A percentile compares a stretch with the other conserved stretches of the same genome.
Conservation (phyloP, 2,888 invertebrate genomes). For the Nephrocerus scutellatus region DNA sequence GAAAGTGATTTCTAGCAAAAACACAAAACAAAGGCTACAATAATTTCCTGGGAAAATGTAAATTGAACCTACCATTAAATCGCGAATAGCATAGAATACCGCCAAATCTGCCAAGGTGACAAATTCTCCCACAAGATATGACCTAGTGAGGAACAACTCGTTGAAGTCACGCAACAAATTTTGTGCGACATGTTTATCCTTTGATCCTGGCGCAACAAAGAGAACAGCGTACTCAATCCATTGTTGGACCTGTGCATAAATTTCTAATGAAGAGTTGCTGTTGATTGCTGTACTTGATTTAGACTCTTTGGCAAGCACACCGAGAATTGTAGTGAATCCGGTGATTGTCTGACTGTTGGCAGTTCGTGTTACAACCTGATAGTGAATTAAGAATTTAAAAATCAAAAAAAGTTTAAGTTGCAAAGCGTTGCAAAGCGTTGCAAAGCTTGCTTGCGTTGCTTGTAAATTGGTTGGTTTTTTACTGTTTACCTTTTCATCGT, state of each 20-base stretch:
- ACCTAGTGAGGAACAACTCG: slow-evolving; percentile 48
- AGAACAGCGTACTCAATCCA: slow-evolving; percentile 61
- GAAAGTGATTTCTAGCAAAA: slow-evolving; percentile 54
- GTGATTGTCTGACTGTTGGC: slow-evolving; percentile 47
- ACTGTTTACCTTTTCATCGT: slow-evolving; percentile 49
- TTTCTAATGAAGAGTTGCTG: slow-evolving; percentile 38
- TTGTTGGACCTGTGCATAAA: slow-evolving; percentile 53
- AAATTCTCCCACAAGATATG: slow-evolving; percentile 54
- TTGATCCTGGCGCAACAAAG: slow-evolving; percentile 40
- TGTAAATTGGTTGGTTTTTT: neutral
- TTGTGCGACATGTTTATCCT: slow-evolving; percentile 37
- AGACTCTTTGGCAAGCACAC: slow-evolving; percentile 48
- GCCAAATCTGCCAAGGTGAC: slow-evolving; percentile 63
- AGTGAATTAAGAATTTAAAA: slow-evolving; percentile 3
- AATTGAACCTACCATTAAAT: slow-evolving; percentile 55
- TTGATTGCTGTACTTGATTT: slow-evolving; percentile 37
- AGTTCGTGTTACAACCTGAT: slow-evolving; percentile 49
- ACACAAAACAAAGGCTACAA: no score
- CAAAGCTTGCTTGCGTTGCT: neutral
- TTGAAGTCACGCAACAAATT: slow-evolving; percentile 51
- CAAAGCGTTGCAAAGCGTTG: neutral
- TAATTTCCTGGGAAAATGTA: no score
- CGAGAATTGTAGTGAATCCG: slow-evolving; percentile 53
- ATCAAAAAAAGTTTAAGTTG: slow-evolving; percentile 4
- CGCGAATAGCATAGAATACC: slow-evolving; percentile 60